Base-by-base conservation (phyloP, 2,888 invertebrate species). In the Steinernema hermaphroditum region DNA sequence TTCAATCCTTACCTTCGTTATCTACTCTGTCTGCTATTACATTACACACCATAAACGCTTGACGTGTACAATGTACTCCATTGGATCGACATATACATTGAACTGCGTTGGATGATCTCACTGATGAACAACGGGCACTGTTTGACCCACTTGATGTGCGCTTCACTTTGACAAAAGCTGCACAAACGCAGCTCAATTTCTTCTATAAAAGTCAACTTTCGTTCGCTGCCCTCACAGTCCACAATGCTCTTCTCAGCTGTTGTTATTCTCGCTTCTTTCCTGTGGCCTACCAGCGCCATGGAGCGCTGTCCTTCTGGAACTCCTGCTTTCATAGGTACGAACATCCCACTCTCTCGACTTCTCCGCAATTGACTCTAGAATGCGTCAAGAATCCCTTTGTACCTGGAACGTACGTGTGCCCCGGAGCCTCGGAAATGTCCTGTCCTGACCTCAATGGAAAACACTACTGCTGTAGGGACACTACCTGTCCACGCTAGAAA, bases 311-410 rank as follows among this genome's bases (percentile, higher is more conserved):
- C 62, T 29, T 62, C 62, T 2, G 62, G 62, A 4, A 32, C 19
- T 29, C 62, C 62, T 32, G 62, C 62, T 8, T 32, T 62, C 32
- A 62, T 62, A 29, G 62, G 62, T 62, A 62, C 14, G 14, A 6
- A 2, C 22, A 22, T 6, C 24, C 6, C 6, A 22, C 27, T 54
- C 6, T 6, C 9, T 6, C 9, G 14, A 22, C 22, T 14, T 2
- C 4, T 22, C 12, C 1, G 6, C 14, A 2, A 24, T 14, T 54
- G 14, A 6, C 27, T 32, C 19, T 27, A 62, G 62, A 62, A 62
- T 62, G 62, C 34, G 62, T 62, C 16, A 4, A 29, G 8, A 62
- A 62, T 32, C 62, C 62, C 8, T 62, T 62, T 32, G 32, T 62
- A 4, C 62, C 62, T 16, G 62, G 62, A 24, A 62, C 62, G 9